These are phyloP conservation scores for Pterostichus niger DNA, from an alignment of 2,888 invertebrate species.

Conservation along the genomic window DNA sequence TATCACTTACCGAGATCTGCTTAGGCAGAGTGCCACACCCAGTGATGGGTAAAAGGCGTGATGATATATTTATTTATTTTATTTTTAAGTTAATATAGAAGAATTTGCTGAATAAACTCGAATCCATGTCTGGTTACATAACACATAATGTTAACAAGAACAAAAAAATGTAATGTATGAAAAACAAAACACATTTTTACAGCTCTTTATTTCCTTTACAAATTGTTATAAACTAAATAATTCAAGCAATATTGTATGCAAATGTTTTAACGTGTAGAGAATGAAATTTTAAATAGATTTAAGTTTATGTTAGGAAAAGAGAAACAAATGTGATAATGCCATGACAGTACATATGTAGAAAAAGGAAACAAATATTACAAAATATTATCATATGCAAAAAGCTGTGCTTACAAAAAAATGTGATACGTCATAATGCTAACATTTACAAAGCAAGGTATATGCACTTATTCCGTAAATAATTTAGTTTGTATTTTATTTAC, in stretches of 20 bases:
- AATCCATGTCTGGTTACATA: neutral
- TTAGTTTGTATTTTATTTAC: no score
- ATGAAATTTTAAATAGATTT: neutral
- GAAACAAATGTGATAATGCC: neutral
- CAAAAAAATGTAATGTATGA: neutral
- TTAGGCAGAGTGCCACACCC: no score
- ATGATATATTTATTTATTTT: no score
- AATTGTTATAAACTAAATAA: slow-evolving; percentile 14
- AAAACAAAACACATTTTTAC: neutral
- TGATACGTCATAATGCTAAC: no score
- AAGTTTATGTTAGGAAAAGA: neutral
- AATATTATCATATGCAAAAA: no score
- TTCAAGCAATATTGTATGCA: slow-evolving; percentile 24
- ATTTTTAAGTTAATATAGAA: slow-evolving; percentile 49
- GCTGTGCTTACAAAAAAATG: no score
- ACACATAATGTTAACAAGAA: neutral
- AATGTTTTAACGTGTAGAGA: neutral
- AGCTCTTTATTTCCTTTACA: neutral
- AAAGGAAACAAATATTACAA: no score
- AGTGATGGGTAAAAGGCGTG: no score
- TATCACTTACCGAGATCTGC: no score
- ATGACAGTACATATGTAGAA: no score
- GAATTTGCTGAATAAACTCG: neutral
- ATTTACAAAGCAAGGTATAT: no score
- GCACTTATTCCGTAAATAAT: no score